Evolutionary conservation across 2,113 vertebrate genomes (phyloP), one percentile per base, ranked within the genome.

Genomic region (Siniperca knerii): DNA sequence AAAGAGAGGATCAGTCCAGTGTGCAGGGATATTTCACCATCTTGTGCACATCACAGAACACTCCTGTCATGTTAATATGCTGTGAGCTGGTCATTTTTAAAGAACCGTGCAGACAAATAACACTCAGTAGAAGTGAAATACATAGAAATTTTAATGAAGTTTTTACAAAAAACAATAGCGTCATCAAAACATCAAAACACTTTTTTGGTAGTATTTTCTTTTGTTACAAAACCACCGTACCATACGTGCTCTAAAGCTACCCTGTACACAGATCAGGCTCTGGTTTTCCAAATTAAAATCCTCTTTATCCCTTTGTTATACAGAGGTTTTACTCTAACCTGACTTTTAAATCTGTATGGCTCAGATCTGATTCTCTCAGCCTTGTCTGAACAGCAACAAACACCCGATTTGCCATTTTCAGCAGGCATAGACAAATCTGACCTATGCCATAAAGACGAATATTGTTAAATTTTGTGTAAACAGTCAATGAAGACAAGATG

Each of bases 81-180:
- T 37, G 25, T 23, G 21, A 48, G 16, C 25, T 46, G 11, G 1
- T 42, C 0, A 6, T 48, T 79, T 72, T 44, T 7, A 35, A 35
- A 58, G 54, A 42, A 29, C 6, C 2, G 25, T 44, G 13, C 35
- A 50, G 13, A 58, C 9, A 74, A 87, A 78, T 3, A 37, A 15
- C 33, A 87, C 54, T 68, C 65, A 25, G 29, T 29, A 62, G 10
- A 83, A 77, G 75, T 96, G 95, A 97, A 97, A 95, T 97, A 98
- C 97, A 96, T 97, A 98, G 76, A 99, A 99, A 98, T 92, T 97
- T 98, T 99, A 97, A 97, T 99, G 95, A 96, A 92, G 94, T 95
- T 94, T 97, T 97, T 97, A 96, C 96, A 97, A 90, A 93, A 93
- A 95, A 92, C 96, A 96, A 97, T 95, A 94, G 94, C 96, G 94